A percentile compares a stretch with the other conserved stretches of the same genome.
Evolutionary conservation across 35 echinoderm and acorn worm species (phyloP).

Genomic region (Stichopus chloronotus): DNA sequence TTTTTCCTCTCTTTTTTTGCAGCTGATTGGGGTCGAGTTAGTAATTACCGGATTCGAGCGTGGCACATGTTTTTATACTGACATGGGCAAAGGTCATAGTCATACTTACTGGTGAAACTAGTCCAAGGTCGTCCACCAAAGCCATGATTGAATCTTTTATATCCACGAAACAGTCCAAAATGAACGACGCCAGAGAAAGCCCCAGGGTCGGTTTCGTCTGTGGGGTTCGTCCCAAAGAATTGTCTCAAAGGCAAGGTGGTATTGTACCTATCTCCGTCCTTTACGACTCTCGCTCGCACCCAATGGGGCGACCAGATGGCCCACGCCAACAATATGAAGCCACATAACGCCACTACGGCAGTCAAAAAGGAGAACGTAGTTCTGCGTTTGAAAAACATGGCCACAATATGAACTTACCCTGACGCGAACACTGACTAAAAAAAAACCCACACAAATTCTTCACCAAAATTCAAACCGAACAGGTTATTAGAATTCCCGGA

Average conservation of each 20-base stretch:
- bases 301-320: constrained; percentile 65
- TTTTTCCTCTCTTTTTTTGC: too few species aligned
- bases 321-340: constrained; percentile 73
- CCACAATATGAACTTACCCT: background rate
- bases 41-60: too few species aligned
- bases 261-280: constrained; percentile 46
- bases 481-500: background rate
- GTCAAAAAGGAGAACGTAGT: constrained; percentile 76
- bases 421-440: background rate
- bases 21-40: too few species aligned
- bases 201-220: constrained; percentile 74
- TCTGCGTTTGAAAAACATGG: constrained; percentile 72
- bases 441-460: background rate
- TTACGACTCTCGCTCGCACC: constrained; percentile 44
- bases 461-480: background rate
- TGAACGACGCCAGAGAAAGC: constrained; percentile 70
- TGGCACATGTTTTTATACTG: too few species aligned
- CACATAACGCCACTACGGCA: constrained; percentile 53
- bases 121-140: constrained; percentile 65
- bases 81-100: too few species aligned
- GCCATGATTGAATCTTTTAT: constrained; percentile 89
- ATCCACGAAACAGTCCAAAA: constrained; percentile 83
- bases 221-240: constrained; percentile 59
- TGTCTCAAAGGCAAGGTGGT: constrained; percentile 48
- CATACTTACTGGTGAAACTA: constrained; percentile 75